These are phyloP conservation scores for Pseudorhiza aurosa DNA, from an alignment of 30 jellyfish, hydroid and myxozoan genomes.

Conservation along the genomic window DNA sequence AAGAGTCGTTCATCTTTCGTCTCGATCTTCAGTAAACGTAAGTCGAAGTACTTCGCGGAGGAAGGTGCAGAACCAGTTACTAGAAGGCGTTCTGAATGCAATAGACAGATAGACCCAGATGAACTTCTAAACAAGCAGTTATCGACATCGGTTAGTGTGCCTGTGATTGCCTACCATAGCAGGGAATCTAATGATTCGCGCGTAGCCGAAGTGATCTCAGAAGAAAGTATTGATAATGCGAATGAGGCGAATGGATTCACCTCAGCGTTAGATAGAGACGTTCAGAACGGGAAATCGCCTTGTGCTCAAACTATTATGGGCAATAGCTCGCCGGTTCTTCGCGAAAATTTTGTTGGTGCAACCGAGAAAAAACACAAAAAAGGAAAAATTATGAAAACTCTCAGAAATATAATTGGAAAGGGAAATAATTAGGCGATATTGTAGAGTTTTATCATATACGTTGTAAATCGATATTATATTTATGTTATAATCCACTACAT, in stretches of 20 bases:
- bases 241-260: not conserved
- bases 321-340: slow-evolving; percentile 8
- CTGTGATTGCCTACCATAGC: slow-evolving; percentile 24
- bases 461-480: too few species aligned
- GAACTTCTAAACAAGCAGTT: slow-evolving; percentile 10
- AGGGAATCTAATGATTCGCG: slow-evolving; percentile 40
- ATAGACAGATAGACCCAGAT: not conserved
- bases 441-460: not conserved
- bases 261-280: not conserved
- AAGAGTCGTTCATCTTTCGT: slow-evolving; percentile 43
- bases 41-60: slow-evolving; percentile 18
- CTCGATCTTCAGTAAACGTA: slow-evolving; percentile 53
- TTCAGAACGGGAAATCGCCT: not conserved
- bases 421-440: slow-evolving; percentile 2
- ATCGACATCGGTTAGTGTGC: slow-evolving; percentile 42
- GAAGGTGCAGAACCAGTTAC: slow-evolving; percentile 28
- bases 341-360: not conserved
- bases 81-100: slow-evolving; percentile 57
- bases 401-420: slow-evolving; percentile 65
- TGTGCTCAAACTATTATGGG: not conserved
- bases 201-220: slow-evolving; percentile 36
- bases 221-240: slow-evolving; percentile 22
- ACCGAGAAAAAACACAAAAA: slow-evolving; percentile 58
- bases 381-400: slow-evolving; percentile 72
- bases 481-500: too few species aligned